Base-by-base conservation (phyloP, 2,113 vertebrate species). In the Fulica atra region DNA sequence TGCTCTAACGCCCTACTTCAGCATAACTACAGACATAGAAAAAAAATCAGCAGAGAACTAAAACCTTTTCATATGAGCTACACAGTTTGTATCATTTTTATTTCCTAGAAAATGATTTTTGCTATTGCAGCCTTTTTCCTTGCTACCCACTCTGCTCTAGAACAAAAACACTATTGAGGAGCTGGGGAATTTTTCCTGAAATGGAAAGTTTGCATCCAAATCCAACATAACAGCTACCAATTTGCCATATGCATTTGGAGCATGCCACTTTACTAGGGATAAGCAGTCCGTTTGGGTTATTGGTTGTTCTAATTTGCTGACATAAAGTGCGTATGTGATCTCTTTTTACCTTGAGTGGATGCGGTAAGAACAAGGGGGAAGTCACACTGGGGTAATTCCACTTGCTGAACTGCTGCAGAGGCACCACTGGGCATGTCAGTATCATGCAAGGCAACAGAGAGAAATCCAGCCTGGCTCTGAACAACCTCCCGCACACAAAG, bases 401-500 rank as follows among this genome's bases (percentile, higher is more conserved):
- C 28, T 85, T 40, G 26, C 26, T 60, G 53, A 82, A 36, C 15
- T 13, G 20, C 57, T 82, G 31, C 7, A 5, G 36, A 48, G 28
- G 15, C 25, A 50, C 7, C 24, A 8, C 16, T 48, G 53, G 8
- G 3, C 25, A 5, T 28, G n/a, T 11, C 0, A 0, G 20, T 18
- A 35, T 19, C 0, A 0, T 16, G 28, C 0, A 10, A 29, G 24
- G 12, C 16, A 65, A 26, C 11, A 29, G 17, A 70, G 16, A 60
- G 13, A 57, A 90, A 73, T 61, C 16, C 63, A 77, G 26, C 4
- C 11, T 0, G 4, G 13, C 31, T 69, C 59, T 72, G 54, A 46
- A n/a, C 0, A 2, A 59, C 10, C 14, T 48, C 42, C 42, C n/a
- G 29, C 28, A 16, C 35, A 33, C 42, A 29, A 54, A 80, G 23